phyloP scores from a whole-genome alignment of 37 sponge, comb jelly and placozoan species.

The Lycopodina hypogea region DNA sequence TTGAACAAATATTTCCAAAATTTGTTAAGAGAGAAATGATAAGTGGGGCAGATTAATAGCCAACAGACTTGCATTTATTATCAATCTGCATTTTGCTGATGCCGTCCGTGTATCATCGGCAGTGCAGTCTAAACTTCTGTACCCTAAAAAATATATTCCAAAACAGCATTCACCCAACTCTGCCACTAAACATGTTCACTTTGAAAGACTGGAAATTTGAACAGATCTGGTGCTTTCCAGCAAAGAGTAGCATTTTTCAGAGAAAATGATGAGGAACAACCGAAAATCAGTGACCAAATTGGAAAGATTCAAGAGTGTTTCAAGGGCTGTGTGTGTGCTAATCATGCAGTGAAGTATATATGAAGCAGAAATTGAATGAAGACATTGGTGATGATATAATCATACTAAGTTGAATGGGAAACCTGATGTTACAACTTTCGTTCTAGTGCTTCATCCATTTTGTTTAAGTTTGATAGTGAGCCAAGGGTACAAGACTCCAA shows the following conservation, averaged over 20 bases:
- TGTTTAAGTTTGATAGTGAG: not conserved
- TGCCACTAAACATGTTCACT: not conserved
- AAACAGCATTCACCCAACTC: not conserved
- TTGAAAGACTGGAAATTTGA: not conserved
- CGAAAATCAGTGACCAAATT: not conserved
- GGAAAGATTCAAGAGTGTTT: not conserved
- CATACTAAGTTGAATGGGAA: not conserved
- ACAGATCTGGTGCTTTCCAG: not conserved
- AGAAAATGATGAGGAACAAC: not conserved
- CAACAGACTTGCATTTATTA: no score
- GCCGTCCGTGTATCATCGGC: no score
- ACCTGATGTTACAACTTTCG: not conserved
- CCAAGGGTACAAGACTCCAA: not conserved
- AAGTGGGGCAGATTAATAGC: no score
- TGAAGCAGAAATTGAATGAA: not conserved
- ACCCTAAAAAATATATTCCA: no score
- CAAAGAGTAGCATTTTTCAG: not conserved
- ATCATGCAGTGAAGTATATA: not conserved
- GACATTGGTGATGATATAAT: not conserved
- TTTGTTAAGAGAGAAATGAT: no score
- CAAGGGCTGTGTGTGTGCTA: not conserved
- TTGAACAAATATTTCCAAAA: no score
- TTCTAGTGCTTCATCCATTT: not conserved
- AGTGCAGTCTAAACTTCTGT: no score
- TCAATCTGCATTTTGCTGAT: no score